A percentile compares a stretch with the other conserved stretches of the same genome.
Conservation (phyloP, 2,113 vertebrate genomes). For the Ciconia stormi region DNA sequence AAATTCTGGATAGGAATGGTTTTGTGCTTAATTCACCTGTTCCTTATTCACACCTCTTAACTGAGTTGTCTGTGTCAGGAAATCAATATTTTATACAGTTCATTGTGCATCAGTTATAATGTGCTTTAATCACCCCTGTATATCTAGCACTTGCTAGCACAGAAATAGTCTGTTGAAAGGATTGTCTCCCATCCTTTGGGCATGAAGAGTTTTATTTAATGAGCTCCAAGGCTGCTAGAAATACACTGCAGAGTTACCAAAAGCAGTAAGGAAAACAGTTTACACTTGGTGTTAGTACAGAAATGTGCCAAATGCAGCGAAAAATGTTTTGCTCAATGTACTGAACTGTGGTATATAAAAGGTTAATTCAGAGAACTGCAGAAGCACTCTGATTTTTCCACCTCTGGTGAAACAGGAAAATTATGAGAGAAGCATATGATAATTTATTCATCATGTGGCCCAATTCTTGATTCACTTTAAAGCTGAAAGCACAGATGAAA, state of each 20-base stretch:
- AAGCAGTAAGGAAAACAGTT: not conserved
- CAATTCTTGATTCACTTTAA: not conserved
- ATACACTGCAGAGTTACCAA: not conserved
- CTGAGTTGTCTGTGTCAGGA: not conserved
- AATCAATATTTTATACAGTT: slow-evolving; percentile 20
- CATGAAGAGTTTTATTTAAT: not conserved
- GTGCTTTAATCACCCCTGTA: not conserved
- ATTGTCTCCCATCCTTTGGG: not conserved
- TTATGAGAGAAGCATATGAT: not conserved
- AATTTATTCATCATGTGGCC: not conserved
- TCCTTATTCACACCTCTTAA: not conserved
- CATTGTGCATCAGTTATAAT: not conserved
- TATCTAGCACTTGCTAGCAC: not conserved
- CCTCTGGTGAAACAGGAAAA: not conserved
- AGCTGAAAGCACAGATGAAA: not conserved
- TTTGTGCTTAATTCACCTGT: not conserved
- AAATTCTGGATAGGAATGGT: not conserved
- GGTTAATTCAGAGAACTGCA: not conserved
- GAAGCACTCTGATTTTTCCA: not conserved
- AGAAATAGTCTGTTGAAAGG: not conserved
- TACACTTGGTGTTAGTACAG: not conserved
- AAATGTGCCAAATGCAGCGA: not conserved
- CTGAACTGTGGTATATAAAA: not conserved
- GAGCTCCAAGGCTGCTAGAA: not conserved
- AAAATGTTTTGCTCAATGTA: not conserved